Base-by-base conservation (phyloP, 2,888 invertebrate species). In the Dolomedes plantarius region DNA sequence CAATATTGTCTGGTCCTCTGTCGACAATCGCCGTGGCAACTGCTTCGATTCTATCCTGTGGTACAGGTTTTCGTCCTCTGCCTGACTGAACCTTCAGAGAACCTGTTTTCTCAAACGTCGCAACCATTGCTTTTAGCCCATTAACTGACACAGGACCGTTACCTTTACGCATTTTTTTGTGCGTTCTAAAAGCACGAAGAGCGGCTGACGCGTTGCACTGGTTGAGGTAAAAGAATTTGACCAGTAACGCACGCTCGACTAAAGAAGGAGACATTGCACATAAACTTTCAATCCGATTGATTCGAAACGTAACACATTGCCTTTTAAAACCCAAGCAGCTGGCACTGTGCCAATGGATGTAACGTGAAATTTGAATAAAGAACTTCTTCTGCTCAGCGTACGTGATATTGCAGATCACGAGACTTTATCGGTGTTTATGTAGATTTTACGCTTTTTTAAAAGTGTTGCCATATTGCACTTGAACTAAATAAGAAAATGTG, bases 1-100 rank as follows among this genome's bases (percentile, higher is more conserved):
- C 28, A 29, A 28, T 65, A 65, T 16, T 65, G 28, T 65, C 31
- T 29, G 28, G 65, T 65, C 0, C 13, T 29, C 65, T 65, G 65
- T 29, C 65, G n/a, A 29, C 65, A 29, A 65, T 11, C 65, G 13
- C 31, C 29, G n/a, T 65, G 1, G 64, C 11, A 65, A 65, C 13
- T 65, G 7, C 64, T 29, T 28, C 29, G 31, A 65, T 65, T 65
- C 28, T 65, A 65, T 65, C 64, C 29, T 65, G 28, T 65, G 7
- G 11, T 28, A 29, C 2, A 16, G 2, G 13, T 9, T 65, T 65
- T 13, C 31, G 29, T 65, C 19, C 23, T 56, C 56, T 56, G 1
- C 23, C 19, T 56, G 23, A 23, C 56, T 56, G 23, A 56, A 56
- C 23, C 23, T 56, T 56, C 5, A 16, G 23, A 56, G 23, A 23